Percentiles rank a stretch among this genome's conserved stretches.
These are phyloP conservation scores for Stenodera caucasica DNA, from an alignment of 2,888 invertebrate genomes.

Conservation along the genomic window DNA sequence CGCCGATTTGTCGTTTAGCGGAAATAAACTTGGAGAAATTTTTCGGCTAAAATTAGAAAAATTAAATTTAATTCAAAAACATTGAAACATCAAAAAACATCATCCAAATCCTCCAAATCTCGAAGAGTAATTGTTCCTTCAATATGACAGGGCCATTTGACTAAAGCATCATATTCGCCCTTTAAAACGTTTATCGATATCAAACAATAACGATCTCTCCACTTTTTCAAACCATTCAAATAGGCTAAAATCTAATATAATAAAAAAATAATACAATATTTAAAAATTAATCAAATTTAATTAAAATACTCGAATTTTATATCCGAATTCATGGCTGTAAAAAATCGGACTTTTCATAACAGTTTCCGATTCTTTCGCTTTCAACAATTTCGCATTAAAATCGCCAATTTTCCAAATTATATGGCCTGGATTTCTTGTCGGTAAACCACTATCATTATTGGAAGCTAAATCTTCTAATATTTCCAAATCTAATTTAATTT, in stretches of 20 bases:
- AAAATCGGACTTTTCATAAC: constrained; percentile 70
- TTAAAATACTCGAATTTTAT: constrained; percentile 65
- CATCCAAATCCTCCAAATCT: constrained; percentile 57
- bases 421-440: constrained; percentile 56
- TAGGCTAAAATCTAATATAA: constrained; percentile 65
- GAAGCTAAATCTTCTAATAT: constrained; percentile 53
- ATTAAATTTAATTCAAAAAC: constrained; percentile 13
- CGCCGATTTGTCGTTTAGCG: constrained; percentile 58
- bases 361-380: constrained; percentile 66
- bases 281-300: too few relatives aligned
- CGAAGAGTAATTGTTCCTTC: constrained; percentile 66
- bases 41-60: constrained; percentile 59
- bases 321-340: constrained; percentile 72
- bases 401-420: constrained; percentile 73
- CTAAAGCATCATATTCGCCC: constrained; percentile 71
- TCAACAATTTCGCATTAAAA: constrained; percentile 66
- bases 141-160: constrained; percentile 74
- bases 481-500: constrained; percentile 56
- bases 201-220: constrained; percentile 74
- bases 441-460: background rate
- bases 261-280: constrained; percentile 9
- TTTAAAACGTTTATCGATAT: constrained; percentile 69
- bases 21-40: constrained; percentile 66
- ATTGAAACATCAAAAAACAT: constrained; percentile 34
- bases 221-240: constrained; percentile 74